phyloP scores from a whole-genome alignment of 2,113 vertebrate species.

The Cervus canadensis region DNA sequence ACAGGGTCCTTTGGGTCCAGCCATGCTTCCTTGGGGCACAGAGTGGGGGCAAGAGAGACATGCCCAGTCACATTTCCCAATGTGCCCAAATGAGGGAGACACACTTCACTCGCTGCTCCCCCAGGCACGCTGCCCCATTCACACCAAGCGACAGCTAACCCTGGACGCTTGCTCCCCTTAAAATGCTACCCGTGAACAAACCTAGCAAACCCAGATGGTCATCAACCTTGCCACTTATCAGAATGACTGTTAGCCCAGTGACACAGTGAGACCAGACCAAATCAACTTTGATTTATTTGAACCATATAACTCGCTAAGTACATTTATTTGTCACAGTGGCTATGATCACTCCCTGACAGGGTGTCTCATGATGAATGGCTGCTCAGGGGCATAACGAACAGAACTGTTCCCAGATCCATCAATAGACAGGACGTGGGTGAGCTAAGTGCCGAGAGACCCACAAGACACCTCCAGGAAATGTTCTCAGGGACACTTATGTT shows the following conservation, averaged over 20 bases:
- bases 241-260: not conserved
- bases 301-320: not conserved
- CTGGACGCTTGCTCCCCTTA: not conserved
- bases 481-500: not conserved
- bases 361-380: not conserved
- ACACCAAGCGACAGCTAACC: not conserved
- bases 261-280: not conserved
- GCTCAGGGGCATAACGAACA: not conserved
- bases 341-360: not conserved
- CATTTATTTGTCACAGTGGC: not conserved
- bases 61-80: not conserved
- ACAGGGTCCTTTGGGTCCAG: fast-evolving
- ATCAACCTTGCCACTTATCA: not conserved
- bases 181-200: not conserved
- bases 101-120: not conserved
- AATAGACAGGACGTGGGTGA: not conserved
- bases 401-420: not conserved
- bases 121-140: not conserved
- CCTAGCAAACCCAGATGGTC: not conserved
- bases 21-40: not conserved
- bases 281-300: not conserved
- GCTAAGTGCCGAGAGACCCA: not conserved
- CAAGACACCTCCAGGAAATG: not conserved
- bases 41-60: not conserved
- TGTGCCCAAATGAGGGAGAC: not conserved